Conservation (phyloP, 2,888 invertebrate species). For the Heteromurus nitidus region DNA sequence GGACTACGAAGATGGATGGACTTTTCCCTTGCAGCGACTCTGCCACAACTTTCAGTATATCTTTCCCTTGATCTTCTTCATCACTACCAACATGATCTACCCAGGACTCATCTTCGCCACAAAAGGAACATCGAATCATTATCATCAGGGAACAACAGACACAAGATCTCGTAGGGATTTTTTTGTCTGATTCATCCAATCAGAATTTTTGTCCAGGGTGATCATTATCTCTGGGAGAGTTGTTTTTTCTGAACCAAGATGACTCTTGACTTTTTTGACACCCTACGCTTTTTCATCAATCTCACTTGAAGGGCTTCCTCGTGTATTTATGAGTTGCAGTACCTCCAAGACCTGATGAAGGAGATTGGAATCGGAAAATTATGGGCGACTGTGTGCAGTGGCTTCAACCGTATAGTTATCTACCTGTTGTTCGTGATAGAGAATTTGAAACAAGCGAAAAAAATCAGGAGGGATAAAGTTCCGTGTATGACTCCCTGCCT, state of each 20-base stretch:
- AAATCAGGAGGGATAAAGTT: conserved; percentile 32
- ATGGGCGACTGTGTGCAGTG: conserved; percentile 38
- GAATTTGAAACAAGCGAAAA: neutral
- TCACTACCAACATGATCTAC: conserved; percentile 16
- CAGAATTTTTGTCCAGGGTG: conserved; percentile 56
- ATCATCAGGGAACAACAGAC: conserved; percentile 40
- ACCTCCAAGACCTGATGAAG: too few relatives aligned
- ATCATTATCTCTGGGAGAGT: conserved; percentile 51
- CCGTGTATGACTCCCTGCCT: conserved; percentile 50
- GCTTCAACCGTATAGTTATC: conserved; percentile 28
- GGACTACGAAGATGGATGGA: conserved; percentile 22
- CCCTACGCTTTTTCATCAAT: conserved; percentile 63
- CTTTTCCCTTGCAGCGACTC: conserved; percentile 8
- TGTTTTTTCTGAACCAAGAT: conserved; percentile 36
- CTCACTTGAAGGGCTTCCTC: conserved; percentile 46
- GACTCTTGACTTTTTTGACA: conserved; percentile 66
- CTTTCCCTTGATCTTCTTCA: too few relatives aligned
- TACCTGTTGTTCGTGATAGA: neutral
- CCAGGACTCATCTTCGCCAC: neutral
- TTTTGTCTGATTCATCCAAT: conserved; percentile 46
- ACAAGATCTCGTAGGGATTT: conserved; percentile 15
- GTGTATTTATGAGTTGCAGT: neutral
- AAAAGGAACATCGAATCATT: conserved; percentile 35
- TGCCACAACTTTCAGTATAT: too few relatives aligned
- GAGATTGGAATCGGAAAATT: conserved; percentile 34